A percentile compares a stretch with the other conserved stretches of the same genome.
These are phyloP conservation scores for Malurus splendens DNA, from an alignment of 2,797 vertebrate genomes.

Conservation along the genomic window DNA sequence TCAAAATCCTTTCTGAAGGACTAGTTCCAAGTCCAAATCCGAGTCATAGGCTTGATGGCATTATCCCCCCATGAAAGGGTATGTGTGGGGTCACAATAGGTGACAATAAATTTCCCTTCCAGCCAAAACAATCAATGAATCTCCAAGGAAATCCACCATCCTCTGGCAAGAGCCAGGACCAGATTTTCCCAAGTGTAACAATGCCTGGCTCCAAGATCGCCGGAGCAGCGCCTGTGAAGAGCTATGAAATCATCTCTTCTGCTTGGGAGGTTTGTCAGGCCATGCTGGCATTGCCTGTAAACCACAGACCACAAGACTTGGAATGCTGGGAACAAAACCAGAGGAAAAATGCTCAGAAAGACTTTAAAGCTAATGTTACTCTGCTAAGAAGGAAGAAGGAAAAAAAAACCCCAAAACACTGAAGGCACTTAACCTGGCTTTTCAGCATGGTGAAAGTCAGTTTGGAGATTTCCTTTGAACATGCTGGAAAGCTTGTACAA, in stretches of 20 bases:
- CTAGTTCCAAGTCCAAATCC: not conserved
- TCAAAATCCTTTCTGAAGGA: not conserved
- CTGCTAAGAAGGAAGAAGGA: not conserved
- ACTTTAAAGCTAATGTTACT: not conserved
- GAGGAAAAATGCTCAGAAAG: not conserved
- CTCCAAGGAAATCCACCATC: conserved; percentile 19
- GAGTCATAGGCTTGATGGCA: not conserved
- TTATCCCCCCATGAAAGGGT: not conserved
- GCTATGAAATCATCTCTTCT: conserved; percentile 28
- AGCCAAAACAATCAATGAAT: conserved; percentile 6
- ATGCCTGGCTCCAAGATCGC: not conserved
- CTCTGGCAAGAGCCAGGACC: not conserved
- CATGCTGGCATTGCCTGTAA: not conserved
- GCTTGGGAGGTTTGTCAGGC: conserved; percentile 13
- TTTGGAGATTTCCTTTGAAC: not conserved
- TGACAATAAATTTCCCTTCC: conserved; percentile 23
- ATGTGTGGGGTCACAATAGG: not conserved
- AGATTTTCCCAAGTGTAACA: not conserved
- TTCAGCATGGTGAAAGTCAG: not conserved
- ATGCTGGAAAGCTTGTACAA: not conserved
- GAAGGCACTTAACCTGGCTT: not conserved
- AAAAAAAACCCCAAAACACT: too few species aligned
- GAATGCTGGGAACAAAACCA: conserved; percentile 15
- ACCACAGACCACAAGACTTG: conserved; percentile 1
- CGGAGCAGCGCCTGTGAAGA: not conserved